phyloP scores from a whole-genome alignment of 1,140 invertebrate species.

The Brachionus paranguensis region DNA sequence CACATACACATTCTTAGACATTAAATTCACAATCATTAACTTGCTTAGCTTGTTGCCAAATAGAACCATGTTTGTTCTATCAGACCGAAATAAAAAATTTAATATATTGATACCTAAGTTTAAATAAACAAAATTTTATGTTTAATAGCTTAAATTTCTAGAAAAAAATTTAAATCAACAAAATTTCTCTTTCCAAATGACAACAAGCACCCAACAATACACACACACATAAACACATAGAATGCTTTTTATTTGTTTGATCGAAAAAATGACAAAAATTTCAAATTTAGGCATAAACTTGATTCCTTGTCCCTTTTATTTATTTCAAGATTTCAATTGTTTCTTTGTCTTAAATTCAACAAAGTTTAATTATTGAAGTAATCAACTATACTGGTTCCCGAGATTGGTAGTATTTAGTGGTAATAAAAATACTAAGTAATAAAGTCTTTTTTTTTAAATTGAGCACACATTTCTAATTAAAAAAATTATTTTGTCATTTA shows the following conservation, averaged over 20 bases:
- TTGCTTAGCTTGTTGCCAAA: not conserved
- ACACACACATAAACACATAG: not conserved
- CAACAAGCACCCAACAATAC: not conserved
- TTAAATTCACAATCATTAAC: not conserved
- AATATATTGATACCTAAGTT: not conserved
- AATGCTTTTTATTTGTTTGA: not conserved
- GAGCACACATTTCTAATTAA: not conserved
- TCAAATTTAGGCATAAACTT: not conserved
- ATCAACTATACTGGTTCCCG: not conserved
- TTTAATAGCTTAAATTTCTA: not conserved
- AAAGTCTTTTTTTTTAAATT: not conserved
- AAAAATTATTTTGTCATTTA: not conserved
- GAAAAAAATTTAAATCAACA: not conserved
- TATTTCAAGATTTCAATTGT: not conserved
- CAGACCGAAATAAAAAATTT: not conserved
- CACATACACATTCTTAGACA: constrained; percentile 2
- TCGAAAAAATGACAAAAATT: constrained; percentile 6
- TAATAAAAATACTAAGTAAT: not conserved
- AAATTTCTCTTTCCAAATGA: not conserved
- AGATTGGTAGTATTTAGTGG: not conserved
- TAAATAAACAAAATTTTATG: not conserved
- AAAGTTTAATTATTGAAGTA: constrained; percentile 7
- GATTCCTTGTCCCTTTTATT: not conserved
- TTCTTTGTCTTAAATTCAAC: not conserved
- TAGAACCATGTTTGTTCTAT: not conserved